A percentile compares a stretch with the other conserved stretches of the same genome.
Evolutionary conservation across 2,888 invertebrate species (phyloP).

Genomic region (Amphimallon solstitiale): DNA sequence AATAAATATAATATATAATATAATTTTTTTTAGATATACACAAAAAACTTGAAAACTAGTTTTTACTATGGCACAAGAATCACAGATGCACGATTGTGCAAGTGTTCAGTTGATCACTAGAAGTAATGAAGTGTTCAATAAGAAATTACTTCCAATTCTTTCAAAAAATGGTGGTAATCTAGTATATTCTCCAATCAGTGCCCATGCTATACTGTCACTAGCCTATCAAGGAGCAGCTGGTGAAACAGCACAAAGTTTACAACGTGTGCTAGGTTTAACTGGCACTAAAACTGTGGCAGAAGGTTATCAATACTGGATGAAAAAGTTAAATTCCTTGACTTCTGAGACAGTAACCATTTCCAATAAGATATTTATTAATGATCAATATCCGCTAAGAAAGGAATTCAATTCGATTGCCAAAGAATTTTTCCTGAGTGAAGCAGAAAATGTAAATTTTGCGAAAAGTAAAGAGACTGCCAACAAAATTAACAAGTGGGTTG

Average conservation of each 20-base stretch:
- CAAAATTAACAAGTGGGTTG: constrained; percentile 84
- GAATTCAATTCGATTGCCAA: constrained; percentile 69
- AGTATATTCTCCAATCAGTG: constrained; percentile 62
- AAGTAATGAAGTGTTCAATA: too few relatives aligned
- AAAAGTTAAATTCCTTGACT: constrained; percentile 54
- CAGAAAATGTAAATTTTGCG: constrained; percentile 73
- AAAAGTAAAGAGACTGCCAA: constrained; percentile 63
- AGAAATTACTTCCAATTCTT: too few relatives aligned
- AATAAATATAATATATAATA: too few relatives aligned
- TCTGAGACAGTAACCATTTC: constrained; percentile 71
- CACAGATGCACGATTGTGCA: too few relatives aligned
- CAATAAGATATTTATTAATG: constrained; percentile 73
- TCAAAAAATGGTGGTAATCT: constrained; percentile 52
- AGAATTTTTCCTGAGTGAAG: constrained; percentile 72
- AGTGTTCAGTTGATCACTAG: too few relatives aligned
- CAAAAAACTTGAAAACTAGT: too few relatives aligned
- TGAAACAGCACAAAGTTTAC: constrained; percentile 54
- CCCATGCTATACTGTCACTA: constrained; percentile 60
- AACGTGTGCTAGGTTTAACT: constrained; percentile 47
- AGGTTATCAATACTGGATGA: constrained; percentile 49
- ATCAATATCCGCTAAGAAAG: constrained; percentile 65
- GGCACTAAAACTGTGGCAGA: constrained; percentile 47
- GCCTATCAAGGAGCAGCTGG: constrained; percentile 59
- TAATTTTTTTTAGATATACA: too few relatives aligned
- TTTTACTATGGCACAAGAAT: too few relatives aligned